A percentile compares a stretch with the other conserved stretches of the same genome.
phyloP scores from a whole-genome alignment of 2,113 vertebrate species.

The Bucco capensis region DNA sequence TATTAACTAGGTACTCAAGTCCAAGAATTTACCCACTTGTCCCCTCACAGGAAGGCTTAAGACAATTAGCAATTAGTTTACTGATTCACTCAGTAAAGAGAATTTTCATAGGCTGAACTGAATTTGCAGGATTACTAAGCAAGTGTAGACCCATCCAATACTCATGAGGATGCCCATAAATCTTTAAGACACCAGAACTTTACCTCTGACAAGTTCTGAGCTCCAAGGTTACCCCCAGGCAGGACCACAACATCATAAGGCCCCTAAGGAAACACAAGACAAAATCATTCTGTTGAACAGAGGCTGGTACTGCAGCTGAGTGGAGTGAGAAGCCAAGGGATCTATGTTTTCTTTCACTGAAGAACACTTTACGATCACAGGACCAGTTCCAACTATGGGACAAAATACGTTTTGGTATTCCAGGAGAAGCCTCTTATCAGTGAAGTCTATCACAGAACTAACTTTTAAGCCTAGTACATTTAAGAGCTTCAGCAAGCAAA shows the following conservation, averaged over 20 bases:
- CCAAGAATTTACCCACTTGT: not conserved
- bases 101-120: not conserved
- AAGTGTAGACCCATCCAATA: not conserved
- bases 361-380: not conserved
- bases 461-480: not conserved
- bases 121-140: not conserved
- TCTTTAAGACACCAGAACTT: not conserved
- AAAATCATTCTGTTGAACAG: not conserved
- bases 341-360: not conserved
- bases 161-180: not conserved
- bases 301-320: not conserved
- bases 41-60: not conserved
- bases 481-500: not conserved
- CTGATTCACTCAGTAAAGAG: not conserved
- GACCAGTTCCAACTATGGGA: not conserved
- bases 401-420: not conserved
- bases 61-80: not conserved
- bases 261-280: conserved; percentile 72
- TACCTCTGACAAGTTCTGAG: conserved; percentile 94
- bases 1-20: not conserved
- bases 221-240: conserved; percentile 91
- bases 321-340: not conserved
- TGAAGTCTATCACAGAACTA: not conserved
- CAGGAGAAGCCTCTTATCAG: not conserved
- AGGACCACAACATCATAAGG: conserved; percentile 93